Base-by-base conservation (phyloP, 2,888 invertebrate genomes). In the Macrosoma leucophasiata region DNA sequence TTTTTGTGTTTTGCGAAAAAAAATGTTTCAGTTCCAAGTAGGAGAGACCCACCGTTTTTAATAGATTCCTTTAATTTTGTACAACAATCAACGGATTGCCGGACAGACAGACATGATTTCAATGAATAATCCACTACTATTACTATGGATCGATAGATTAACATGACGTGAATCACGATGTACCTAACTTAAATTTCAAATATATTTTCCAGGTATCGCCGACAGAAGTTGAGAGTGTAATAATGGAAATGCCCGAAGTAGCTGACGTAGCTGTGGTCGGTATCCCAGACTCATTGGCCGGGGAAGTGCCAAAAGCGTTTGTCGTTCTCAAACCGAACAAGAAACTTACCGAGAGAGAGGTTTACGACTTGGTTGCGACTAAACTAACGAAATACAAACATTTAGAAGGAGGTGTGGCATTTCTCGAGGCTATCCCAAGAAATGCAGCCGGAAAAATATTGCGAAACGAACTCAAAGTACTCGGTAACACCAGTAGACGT, bases 221-320 rank as follows among this genome's bases (percentile, higher is more conserved):
- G 12, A 93, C 94, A 2, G 95, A 95, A 74, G 68, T 95, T 36
- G 95, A 95, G 71, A 91, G 89, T 46, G 62, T 94, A 4, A 86
- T 95, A 22, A 84, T 92, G 63, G 89, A 91, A 58, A 86, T 89
- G 43, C 88, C 90, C 0, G 89, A 88, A 37, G 89, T 95, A 7
- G 86, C 87, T 0, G 94, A 94, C 59, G 92, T 89, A 1, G 94
- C 93, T 0, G 94, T 94, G 0, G 89, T 94, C 6, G 94, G 93
- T 1, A 79, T 92, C 11, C 89, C 91, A 0, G 89, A 93, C 55
- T 76, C 87, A 0, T 58, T 87, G 12, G 88, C 90, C 0, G 94
- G 93, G 0, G 93, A 94, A 77, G 66, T 93, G 1, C 93, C 93
- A 1, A 86, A 84, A 51, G 93, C 93, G 0, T 93, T 89, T 58